phyloP scores from a whole-genome alignment of 2,797 vertebrate species.

The Tympanoctomys barrerae region DNA sequence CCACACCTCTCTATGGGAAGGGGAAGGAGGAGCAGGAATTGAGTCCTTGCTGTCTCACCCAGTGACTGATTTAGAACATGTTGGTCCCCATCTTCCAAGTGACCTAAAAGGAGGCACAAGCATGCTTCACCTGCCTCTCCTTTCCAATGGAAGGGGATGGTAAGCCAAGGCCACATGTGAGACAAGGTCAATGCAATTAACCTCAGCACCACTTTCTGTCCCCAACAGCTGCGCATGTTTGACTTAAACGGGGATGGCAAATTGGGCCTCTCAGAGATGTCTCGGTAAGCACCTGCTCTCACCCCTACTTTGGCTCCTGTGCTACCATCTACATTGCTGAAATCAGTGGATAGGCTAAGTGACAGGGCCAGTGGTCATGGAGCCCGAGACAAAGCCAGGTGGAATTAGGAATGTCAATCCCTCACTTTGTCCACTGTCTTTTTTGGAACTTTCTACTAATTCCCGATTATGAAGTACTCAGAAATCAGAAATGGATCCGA shows the following conservation, averaged over 20 bases:
- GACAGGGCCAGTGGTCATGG: not conserved
- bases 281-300: constrained; percentile 90
- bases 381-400: not conserved
- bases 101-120: not conserved
- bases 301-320: not conserved
- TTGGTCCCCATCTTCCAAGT: not conserved
- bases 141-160: not conserved
- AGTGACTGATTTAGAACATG: not conserved
- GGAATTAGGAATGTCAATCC: not conserved
- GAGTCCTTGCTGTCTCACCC: not conserved
- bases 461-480: not conserved
- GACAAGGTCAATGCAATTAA: constrained; percentile 63
- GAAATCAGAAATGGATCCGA: not conserved
- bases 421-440: not conserved
- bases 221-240: constrained; percentile 95
- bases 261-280: constrained; percentile 98
- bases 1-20: not conserved
- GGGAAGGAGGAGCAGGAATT: not conserved
- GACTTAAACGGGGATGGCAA: constrained; percentile 98
- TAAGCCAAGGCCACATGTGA: not conserved
- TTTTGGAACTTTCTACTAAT: not conserved
- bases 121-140: not conserved
- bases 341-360: accelerated
- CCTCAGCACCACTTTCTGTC: constrained; percentile 36
- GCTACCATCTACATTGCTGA: not conserved